A percentile compares a stretch with the other conserved stretches of the same genome.
Conservation (phyloP, 2,888 invertebrate genomes). For the Sepioteuthis lessoniana region DNA sequence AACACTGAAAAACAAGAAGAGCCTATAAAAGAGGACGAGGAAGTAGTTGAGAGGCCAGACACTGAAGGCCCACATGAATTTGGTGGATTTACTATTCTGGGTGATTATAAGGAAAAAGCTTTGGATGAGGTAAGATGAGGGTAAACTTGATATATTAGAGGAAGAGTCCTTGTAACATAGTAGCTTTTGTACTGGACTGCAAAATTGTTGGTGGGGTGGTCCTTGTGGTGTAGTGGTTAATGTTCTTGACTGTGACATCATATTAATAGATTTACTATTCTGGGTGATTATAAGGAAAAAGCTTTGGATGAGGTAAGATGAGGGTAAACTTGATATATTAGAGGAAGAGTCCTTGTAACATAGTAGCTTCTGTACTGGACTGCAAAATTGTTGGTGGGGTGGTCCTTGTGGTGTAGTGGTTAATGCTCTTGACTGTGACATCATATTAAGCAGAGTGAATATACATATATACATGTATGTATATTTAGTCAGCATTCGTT, state of each 20-base stretch:
- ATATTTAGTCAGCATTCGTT: too few relatives aligned
- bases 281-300: conserved; percentile 80
- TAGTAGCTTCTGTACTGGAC: neutral
- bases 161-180: too few relatives aligned
- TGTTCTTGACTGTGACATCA: too few relatives aligned
- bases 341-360: too few relatives aligned
- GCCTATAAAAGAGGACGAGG: conserved; percentile 53
- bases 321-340: neutral
- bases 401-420: too few relatives aligned
- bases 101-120: conserved; percentile 78
- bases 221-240: too few relatives aligned
- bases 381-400: too few relatives aligned
- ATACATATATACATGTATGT: too few relatives aligned
- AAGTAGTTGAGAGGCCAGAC: conserved; percentile 68
- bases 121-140: conserved; percentile 64
- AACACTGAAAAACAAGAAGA: conserved; percentile 68
- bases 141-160: neutral
- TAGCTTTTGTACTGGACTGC: neutral
- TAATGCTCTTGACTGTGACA: too few relatives aligned
- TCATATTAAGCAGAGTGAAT: too few relatives aligned
- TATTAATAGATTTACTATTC: conserved; percentile 82
- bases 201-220: too few relatives aligned
- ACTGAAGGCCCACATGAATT: conserved; percentile 60
- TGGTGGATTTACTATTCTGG: conserved; percentile 82
- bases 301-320: conserved; percentile 66